Conservation (phyloP, 2,797 vertebrate genomes). For the Graptemys geographica region DNA sequence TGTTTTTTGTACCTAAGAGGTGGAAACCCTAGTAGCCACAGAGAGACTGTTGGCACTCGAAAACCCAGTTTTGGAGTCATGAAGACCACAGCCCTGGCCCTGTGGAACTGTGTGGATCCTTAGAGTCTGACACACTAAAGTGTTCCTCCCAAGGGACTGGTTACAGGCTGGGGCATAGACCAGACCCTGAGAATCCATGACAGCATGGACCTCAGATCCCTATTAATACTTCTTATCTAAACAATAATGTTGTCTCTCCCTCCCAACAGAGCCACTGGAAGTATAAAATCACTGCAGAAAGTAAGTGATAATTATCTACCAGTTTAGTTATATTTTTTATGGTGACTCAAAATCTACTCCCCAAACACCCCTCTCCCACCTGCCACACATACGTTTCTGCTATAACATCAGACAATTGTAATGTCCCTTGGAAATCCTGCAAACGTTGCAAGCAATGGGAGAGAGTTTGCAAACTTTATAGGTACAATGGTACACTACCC, state of each 20-base stretch:
- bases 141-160: too few relatives aligned
- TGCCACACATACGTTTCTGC: neutral
- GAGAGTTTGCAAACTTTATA: neutral
- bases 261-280: fast-evolving
- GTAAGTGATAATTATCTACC: neutral
- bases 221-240: constrained; percentile 23
- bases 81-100: too few relatives aligned
- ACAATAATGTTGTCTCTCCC: neutral
- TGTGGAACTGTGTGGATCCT: too few relatives aligned
- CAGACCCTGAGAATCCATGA: too few relatives aligned
- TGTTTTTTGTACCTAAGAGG: neutral
- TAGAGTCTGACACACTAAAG: too few relatives aligned
- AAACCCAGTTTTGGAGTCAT: too few relatives aligned
- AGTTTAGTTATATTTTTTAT: neutral
- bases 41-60: neutral
- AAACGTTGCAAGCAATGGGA: neutral
- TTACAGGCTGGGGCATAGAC: too few relatives aligned
- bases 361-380: neutral
- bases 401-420: constrained; percentile 14
- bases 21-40: neutral
- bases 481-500: neutral
- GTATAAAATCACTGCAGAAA: constrained; percentile 5
- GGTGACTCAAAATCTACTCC: neutral
- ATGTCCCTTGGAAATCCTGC: neutral
- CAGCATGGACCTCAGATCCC: neutral